Percentiles rank a stretch among this genome's conserved stretches.
phyloP scores from a whole-genome alignment of 2,888 invertebrate species.

The Pheosia tremula region DNA sequence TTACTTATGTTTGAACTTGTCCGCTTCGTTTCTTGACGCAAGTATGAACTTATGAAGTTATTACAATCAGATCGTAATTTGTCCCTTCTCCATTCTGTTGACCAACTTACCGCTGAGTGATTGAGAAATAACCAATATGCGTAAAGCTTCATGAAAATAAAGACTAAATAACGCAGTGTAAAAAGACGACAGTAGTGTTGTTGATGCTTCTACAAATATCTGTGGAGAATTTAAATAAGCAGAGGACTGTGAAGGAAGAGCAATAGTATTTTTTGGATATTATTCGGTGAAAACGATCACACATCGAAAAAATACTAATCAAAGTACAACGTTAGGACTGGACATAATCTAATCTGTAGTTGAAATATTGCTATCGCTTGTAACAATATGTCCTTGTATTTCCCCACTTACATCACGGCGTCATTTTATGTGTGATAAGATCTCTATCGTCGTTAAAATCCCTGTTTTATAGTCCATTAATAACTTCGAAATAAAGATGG shows the following conservation, averaged over 20 bases:
- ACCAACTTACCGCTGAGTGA: neutral
- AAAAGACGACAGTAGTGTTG: neutral
- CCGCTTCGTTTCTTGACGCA: neutral
- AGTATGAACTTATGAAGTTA: neutral
- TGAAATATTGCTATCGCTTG: neutral
- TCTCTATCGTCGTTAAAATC: neutral
- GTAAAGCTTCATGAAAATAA: too few relatives aligned
- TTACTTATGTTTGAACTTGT: conserved; percentile 16
- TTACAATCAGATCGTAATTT: conserved; percentile 2
- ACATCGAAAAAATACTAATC: neutral
- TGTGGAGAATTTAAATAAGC: too few relatives aligned
- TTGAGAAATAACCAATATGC: too few relatives aligned
- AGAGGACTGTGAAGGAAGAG: too few relatives aligned
- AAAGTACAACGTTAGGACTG: neutral
- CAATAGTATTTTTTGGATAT: too few relatives aligned
- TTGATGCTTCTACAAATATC: too few relatives aligned
- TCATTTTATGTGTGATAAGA: neutral
- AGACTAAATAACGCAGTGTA: too few relatives aligned
- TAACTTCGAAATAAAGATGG: too few relatives aligned
- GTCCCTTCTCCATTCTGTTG: neutral
- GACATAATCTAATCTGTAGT: neutral
- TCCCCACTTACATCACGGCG: too few relatives aligned
- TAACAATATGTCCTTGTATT: neutral
- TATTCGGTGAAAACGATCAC: too few relatives aligned
- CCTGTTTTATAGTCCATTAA: neutral